A percentile compares a stretch with the other conserved stretches of the same genome.
Evolutionary conservation across 1,140 invertebrate genomes (phyloP).

Genomic region (Hermatobates lingyangjiaoensis): DNA sequence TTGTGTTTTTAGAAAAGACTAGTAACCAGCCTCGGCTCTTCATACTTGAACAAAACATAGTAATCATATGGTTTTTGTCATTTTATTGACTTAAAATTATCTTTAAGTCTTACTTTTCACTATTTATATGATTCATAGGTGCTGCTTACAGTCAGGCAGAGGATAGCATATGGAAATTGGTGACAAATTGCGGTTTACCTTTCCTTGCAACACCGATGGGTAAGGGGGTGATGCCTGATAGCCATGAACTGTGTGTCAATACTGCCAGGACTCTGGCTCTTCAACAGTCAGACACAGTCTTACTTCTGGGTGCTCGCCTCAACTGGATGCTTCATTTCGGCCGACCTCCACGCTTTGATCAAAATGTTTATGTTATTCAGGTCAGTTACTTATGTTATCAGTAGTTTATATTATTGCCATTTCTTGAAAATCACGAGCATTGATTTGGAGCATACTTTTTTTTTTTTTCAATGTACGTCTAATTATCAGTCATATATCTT

Average conservation of each 20-base stretch:
- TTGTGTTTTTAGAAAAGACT: conserved; percentile 1
- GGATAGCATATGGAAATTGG: conserved; percentile 40
- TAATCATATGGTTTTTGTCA: too few species aligned
- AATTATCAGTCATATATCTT: too few species aligned
- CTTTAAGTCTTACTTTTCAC: too few species aligned
- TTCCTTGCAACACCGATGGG: conserved; percentile 92
- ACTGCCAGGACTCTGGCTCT: conserved; percentile 71
- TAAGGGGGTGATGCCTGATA: conserved; percentile 81
- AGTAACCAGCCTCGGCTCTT: too few species aligned
- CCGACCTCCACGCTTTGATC: conserved; percentile 58
- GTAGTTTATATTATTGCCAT: too few species aligned
- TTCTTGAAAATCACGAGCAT: too few species aligned
- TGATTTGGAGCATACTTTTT: too few species aligned
- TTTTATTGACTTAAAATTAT: too few species aligned
- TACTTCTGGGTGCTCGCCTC: conserved; percentile 74
- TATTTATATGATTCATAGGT: conserved; percentile 28
- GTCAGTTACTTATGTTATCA: conserved; percentile 26
- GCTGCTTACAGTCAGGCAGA: conserved; percentile 70
- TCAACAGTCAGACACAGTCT: conserved; percentile 67
- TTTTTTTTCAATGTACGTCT: too few species aligned
- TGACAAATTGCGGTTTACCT: conserved; percentile 53
- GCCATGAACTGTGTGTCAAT: conserved; percentile 52
- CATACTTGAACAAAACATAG: too few species aligned
- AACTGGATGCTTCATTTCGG: conserved; percentile 99
- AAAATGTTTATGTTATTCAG: conserved; percentile 77